A percentile compares a stretch with the other conserved stretches of the same genome.
Conservation (phyloP, 2,113 vertebrate genomes). For the Myotis yumanensis region DNA sequence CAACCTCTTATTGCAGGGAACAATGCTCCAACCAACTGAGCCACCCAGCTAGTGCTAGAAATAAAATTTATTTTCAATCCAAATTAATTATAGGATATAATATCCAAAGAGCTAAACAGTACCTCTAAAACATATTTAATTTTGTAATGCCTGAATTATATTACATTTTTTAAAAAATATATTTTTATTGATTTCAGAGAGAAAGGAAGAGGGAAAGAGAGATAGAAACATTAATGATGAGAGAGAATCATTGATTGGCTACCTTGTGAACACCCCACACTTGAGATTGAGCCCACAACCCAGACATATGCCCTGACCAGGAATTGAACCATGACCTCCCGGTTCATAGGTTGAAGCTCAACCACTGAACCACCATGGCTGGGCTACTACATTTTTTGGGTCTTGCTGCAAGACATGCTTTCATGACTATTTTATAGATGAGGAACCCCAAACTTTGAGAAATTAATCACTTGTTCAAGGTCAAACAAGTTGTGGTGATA, state of each 20-base stretch:
- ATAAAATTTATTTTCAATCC: slow-evolving; percentile 34
- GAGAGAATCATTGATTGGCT: too few species aligned
- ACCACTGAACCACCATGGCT: too few species aligned
- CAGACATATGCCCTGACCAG: too few species aligned
- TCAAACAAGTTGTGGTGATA: neutral
- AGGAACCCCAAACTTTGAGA: neutral
- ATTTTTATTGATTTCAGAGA: too few species aligned
- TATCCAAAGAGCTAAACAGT: neutral
- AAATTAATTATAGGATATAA: neutral
- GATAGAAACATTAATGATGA: too few species aligned
- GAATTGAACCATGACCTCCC: too few species aligned
- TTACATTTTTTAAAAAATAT: neutral
- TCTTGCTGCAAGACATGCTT: neutral
- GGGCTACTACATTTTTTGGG: neutral
- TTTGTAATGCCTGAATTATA: neutral
- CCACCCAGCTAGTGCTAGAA: neutral
- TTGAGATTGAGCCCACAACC: too few species aligned
- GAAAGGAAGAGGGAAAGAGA: too few species aligned
- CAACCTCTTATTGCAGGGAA: neutral
- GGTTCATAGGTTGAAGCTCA: too few species aligned
- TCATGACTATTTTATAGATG: neutral
- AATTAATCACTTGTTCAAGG: neutral
- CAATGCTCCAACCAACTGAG: neutral
- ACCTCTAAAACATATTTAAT: neutral
- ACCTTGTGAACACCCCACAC: too few species aligned